Conservation (phyloP, 2,113 vertebrate species). For the Ceyx melanurus region DNA sequence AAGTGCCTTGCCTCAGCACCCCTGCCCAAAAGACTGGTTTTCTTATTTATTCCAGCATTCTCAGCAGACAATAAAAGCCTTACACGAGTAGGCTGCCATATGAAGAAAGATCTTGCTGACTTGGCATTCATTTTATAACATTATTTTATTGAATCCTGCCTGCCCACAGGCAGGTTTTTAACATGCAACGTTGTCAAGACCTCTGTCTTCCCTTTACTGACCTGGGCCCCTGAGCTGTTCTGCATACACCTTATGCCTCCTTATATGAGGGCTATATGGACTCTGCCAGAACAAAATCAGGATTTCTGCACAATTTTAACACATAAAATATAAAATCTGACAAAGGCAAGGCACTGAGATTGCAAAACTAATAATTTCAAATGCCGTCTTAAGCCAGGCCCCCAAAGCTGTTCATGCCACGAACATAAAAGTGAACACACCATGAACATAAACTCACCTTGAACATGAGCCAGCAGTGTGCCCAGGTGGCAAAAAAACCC, state of each 20-base stretch:
- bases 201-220: background rate
- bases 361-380: background rate
- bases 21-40: background rate
- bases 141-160: background rate
- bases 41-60: background rate
- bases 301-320: background rate
- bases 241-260: background rate
- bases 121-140: background rate
- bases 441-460: background rate
- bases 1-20: background rate
- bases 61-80: background rate
- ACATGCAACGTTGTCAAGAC: background rate
- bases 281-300: background rate
- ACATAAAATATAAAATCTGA: background rate
- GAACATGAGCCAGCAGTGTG: too few relatives aligned
- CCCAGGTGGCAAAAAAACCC: too few relatives aligned
- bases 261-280: background rate
- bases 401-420: background rate
- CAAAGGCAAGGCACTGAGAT: background rate
- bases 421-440: background rate
- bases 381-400: background rate
- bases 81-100: accelerated
- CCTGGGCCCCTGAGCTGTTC: background rate
- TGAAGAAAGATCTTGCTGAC: background rate
- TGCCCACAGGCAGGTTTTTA: background rate